Evolutionary conservation across 2,797 vertebrate species (phyloP).

Genomic region (Pipistrellus nathusii): DNA sequence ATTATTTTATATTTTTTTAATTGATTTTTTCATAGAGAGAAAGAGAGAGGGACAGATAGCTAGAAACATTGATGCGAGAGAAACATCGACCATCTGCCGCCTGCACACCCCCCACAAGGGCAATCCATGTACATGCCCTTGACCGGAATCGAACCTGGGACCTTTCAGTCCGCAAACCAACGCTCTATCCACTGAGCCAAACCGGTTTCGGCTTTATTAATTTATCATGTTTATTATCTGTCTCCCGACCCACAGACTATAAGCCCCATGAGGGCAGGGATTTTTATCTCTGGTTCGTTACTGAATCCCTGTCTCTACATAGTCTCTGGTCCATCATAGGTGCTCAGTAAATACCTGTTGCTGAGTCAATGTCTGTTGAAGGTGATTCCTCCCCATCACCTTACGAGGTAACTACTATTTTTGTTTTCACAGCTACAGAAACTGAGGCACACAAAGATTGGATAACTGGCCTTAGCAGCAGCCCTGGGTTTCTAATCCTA

Average conservation of each 20-base stretch:
- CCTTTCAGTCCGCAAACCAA: too few species aligned
- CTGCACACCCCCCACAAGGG: too few species aligned
- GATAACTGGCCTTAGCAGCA: not conserved
- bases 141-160: too few species aligned
- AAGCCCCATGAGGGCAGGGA: not conserved
- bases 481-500: not conserved
- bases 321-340: not conserved
- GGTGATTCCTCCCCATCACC: not conserved
- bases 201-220: not conserved
- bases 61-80: too few species aligned
- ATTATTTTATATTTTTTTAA: not conserved
- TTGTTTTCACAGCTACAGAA: constrained; percentile 39
- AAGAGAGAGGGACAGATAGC: too few species aligned
- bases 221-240: not conserved
- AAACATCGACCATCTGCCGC: too few species aligned
- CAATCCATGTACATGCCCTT: too few species aligned
- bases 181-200: too few species aligned
- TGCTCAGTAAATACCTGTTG: not conserved
- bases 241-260: not conserved
- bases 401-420: not conserved
- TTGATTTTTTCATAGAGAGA: too few species aligned
- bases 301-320: not conserved
- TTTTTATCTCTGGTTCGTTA: not conserved
- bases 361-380: not conserved
- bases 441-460: not conserved